phyloP scores from a whole-genome alignment of 2,888 invertebrate genomes.

The Lasioglossum leucozonium region DNA sequence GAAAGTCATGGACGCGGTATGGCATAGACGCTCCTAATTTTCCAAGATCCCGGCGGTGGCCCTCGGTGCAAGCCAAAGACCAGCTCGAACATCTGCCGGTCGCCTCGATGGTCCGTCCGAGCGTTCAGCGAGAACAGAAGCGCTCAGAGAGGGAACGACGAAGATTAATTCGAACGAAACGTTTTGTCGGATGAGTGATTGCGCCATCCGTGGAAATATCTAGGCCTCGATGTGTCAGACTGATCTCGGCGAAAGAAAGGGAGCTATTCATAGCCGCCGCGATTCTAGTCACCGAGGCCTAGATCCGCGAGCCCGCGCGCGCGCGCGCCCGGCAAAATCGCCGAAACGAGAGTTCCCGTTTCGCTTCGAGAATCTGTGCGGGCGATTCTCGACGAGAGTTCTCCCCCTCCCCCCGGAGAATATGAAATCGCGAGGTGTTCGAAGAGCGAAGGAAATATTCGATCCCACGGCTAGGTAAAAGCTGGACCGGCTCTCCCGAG shows the following conservation, averaged over 20 bases:
- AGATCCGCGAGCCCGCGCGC: not conserved
- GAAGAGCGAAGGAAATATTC: not conserved
- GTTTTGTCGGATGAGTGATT: constrained; percentile 17
- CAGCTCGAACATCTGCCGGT: not conserved
- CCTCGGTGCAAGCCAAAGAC: not conserved
- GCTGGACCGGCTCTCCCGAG: not conserved
- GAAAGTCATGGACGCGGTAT: no score
- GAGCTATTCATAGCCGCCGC: constrained; percentile 23
- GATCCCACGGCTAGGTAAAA: not conserved
- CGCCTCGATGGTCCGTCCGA: not conserved
- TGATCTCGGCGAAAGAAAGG: constrained; percentile 5
- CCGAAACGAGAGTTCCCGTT: constrained; percentile 13
- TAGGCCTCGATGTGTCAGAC: constrained; percentile 17
- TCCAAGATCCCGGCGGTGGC: not conserved
- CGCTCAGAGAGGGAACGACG: not conserved
- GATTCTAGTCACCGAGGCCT: constrained; percentile 11
- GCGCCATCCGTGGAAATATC: constrained; percentile 9
- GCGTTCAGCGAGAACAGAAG: not conserved
- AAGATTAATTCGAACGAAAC: not conserved
- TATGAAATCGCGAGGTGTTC: constrained; percentile 2
- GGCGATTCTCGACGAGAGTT: not conserved
- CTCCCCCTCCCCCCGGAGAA: not conserved
- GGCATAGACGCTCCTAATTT: not conserved
- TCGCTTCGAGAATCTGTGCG: not conserved
- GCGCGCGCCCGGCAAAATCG: not conserved